Evolutionary conservation across 2,888 invertebrate species (phyloP).

Genomic region (Timema cristinae): DNA sequence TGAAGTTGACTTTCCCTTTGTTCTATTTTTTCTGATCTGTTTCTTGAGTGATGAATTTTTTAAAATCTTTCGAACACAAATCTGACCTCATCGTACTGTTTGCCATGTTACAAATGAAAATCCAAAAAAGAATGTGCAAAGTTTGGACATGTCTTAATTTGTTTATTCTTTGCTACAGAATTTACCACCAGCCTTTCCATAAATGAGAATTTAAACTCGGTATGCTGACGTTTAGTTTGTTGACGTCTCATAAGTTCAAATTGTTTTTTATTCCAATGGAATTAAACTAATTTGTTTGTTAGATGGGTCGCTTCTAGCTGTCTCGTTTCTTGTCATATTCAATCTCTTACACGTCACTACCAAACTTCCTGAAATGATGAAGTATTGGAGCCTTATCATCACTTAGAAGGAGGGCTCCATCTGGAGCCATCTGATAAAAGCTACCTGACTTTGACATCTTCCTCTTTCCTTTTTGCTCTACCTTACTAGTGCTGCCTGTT

Average conservation of each 20-base stretch:
- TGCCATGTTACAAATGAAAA: too few relatives aligned
- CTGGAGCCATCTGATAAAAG: neutral
- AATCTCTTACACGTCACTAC: too few relatives aligned
- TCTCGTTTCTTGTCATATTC: too few relatives aligned
- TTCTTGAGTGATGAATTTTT: too few relatives aligned
- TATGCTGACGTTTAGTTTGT: neutral
- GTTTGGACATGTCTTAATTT: neutral
- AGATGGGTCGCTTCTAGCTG: too few relatives aligned
- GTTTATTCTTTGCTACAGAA: neutral
- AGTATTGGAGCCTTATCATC: neutral
- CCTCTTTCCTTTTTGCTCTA: neutral
- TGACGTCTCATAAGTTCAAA: neutral
- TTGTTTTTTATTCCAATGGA: neutral
- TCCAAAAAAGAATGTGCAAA: neutral
- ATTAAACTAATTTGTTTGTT: neutral
- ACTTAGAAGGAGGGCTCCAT: neutral
- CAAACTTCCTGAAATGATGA: too few relatives aligned
- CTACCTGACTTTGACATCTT: neutral
- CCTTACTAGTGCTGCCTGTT: neutral
- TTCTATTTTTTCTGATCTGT: too few relatives aligned
- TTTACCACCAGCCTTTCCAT: constrained; percentile 8
- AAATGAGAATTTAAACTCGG: neutral
- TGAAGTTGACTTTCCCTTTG: too few relatives aligned
- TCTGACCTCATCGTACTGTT: neutral
- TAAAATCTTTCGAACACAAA: neutral